Conservation (phyloP, 2,888 invertebrate genomes). For the Epistrophe grossulariae region DNA sequence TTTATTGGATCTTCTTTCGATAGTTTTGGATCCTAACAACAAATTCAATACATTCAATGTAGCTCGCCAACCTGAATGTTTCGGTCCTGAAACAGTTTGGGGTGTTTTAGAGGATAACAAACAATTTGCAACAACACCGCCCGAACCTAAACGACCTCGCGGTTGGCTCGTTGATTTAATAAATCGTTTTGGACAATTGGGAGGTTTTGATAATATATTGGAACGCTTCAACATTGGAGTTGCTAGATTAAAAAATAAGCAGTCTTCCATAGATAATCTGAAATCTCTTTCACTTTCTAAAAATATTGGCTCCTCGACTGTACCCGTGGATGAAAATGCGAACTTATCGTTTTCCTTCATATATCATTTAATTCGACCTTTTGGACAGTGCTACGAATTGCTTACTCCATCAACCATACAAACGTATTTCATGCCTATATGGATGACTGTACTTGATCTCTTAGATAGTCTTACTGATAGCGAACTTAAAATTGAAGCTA, state of each 20-base stretch:
- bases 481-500: slow-evolving; percentile 97
- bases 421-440: slow-evolving; percentile 95
- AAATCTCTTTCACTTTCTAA: slow-evolving; percentile 8
- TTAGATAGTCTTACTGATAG: slow-evolving; percentile 97
- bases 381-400: slow-evolving; percentile 96
- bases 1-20: slow-evolving; percentile 94
- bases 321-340: slow-evolving; percentile 78
- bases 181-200: slow-evolving; percentile 95
- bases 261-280: slow-evolving; percentile 78
- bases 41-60: slow-evolving; percentile 88
- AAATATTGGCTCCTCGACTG: slow-evolving; percentile 47
- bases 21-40: slow-evolving; percentile 97
- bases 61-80: slow-evolving; percentile 82
- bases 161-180: slow-evolving; percentile 99
- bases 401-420: slow-evolving; percentile 95
- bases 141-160: slow-evolving; percentile 93
- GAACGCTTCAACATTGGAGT: slow-evolving; percentile 92
- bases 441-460: slow-evolving; percentile 96
- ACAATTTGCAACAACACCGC: slow-evolving; percentile 86
- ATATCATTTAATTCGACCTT: slow-evolving; percentile 93
- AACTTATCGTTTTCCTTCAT: slow-evolving; percentile 90
- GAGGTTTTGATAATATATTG: slow-evolving; percentile 94
- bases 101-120: slow-evolving; percentile 89
- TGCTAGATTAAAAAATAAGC: slow-evolving; percentile 85
- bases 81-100: slow-evolving; percentile 82